Percentiles rank a stretch among this genome's conserved stretches.
These are phyloP conservation scores for Ladona fulva DNA, from an alignment of 1,140 invertebrate genomes.

Conservation along the genomic window DNA sequence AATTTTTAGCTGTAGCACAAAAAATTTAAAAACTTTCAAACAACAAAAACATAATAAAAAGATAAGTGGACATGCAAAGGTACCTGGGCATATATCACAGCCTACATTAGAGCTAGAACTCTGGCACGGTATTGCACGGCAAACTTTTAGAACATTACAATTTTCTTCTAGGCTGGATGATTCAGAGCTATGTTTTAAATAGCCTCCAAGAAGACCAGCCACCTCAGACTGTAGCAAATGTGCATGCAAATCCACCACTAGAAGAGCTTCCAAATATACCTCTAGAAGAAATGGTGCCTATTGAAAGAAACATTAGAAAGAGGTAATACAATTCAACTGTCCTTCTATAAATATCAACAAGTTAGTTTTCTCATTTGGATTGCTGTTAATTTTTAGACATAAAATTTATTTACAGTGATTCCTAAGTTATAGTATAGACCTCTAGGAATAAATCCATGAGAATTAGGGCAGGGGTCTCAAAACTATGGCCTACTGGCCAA, in stretches of 20 bases:
- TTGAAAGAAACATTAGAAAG: constrained; percentile 19
- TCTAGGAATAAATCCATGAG: too few species aligned
- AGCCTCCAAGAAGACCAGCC: constrained; percentile 60
- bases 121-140: constrained; percentile 45
- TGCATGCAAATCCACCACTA: constrained; percentile 59
- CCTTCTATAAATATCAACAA: too few species aligned
- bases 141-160: constrained; percentile 35
- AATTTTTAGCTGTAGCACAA: too few species aligned
- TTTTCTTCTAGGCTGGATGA: constrained; percentile 19
- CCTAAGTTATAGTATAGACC: too few species aligned
- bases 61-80: too few species aligned
- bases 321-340: background rate
- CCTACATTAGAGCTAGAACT: constrained; percentile 51
- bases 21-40: background rate
- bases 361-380: too few species aligned
- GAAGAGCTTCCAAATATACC: constrained; percentile 46
- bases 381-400: too few species aligned
- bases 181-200: constrained; percentile 24
- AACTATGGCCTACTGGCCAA: too few species aligned
- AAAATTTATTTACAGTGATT: too few species aligned
- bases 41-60: too few species aligned
- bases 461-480: too few species aligned
- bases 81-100: constrained; percentile 69
- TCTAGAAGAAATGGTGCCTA: constrained; percentile 53
- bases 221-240: constrained; percentile 58